Evolutionary conservation across 1,140 invertebrate genomes (phyloP), one percentile per base, ranked within the genome.

Genomic region (Lucilia cuprina): DNA sequence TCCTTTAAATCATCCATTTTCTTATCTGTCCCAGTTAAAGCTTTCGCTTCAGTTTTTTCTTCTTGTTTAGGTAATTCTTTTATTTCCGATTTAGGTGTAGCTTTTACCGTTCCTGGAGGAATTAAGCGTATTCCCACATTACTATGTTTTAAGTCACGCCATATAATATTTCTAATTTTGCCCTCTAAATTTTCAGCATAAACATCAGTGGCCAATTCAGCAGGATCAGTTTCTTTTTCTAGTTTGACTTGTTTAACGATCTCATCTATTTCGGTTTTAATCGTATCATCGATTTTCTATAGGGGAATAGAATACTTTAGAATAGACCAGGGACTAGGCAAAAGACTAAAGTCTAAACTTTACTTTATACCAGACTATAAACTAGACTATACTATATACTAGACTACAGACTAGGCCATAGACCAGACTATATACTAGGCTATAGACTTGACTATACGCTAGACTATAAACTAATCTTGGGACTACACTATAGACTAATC

Each of bases 171-270:
- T 30, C 90, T 89, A 30, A 91, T 85, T 75, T 91, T 90, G 8
- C 84, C 60, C 74, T 89, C 90, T 86, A 91, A 74, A 83, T 87
- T 86, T 34, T 88, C 87, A 7, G 93, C 91, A 91, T 98, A 99
- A 85, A 99, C 94, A 91, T 99, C 97, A 34, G 94, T 87, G 84
- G 98, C 94, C 89, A 93, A 93, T 84, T 84, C 83, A 3, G 65
- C 55, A n/a, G 12, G 10, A 8, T 84, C 77, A 5, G 77, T 50
- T 60, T 84, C 83, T 41, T 84, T 84, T 2, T 49, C 74, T 21
- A 80, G 47, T 34, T 60, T 50, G 4, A 50, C 75, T 35, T 80
- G 75, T 19, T 78, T 41, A 8, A 50, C 83, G 13, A 17, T 21
- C 30, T 30, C 55, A n/a, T 80, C 50, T 0, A 84, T 19, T 35